phyloP scores from a whole-genome alignment of 2,888 invertebrate species.

The Eustalomyia histrio region DNA sequence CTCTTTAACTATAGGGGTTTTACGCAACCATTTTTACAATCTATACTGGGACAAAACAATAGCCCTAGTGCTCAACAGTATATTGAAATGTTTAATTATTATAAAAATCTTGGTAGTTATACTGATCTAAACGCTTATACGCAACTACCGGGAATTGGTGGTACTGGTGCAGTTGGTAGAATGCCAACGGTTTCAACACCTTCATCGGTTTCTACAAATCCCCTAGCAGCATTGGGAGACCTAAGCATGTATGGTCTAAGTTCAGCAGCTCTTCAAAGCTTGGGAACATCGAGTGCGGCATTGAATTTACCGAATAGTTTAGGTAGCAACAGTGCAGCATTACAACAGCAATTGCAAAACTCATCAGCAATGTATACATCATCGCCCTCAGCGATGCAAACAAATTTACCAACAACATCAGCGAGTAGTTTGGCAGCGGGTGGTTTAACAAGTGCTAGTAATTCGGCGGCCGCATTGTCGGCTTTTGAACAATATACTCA shows the following conservation, averaged over 20 bases:
- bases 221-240: slow-evolving; percentile 66
- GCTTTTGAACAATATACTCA: slow-evolving; percentile 62
- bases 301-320: slow-evolving; percentile 53
- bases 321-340: slow-evolving; percentile 37
- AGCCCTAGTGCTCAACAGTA: slow-evolving; percentile 70
- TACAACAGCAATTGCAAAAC: slow-evolving; percentile 40
- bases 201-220: slow-evolving; percentile 58
- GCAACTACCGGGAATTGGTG: slow-evolving; percentile 54
- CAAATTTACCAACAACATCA: slow-evolving; percentile 57
- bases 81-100: slow-evolving; percentile 67
- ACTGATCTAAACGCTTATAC: slow-evolving; percentile 65
- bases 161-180: slow-evolving; percentile 35
- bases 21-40: slow-evolving; percentile 64
- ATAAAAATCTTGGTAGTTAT: slow-evolving; percentile 60
- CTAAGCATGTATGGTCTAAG: slow-evolving; percentile 66
- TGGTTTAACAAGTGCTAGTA: slow-evolving; percentile 47
- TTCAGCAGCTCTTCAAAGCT: slow-evolving; percentile 41
- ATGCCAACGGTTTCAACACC: slow-evolving; percentile 50
- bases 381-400: slow-evolving; percentile 45
- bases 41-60: slow-evolving; percentile 68
- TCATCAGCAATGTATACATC: slow-evolving; percentile 48
- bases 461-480: slow-evolving; percentile 46
- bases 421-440: slow-evolving; percentile 46
- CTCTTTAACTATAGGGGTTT: slow-evolving; percentile 69
- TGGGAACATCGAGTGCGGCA: slow-evolving; percentile 34